These are phyloP conservation scores for Toxotes lorentzi DNA, from an alignment of 2,797 vertebrate species.

Conservation along the genomic window DNA sequence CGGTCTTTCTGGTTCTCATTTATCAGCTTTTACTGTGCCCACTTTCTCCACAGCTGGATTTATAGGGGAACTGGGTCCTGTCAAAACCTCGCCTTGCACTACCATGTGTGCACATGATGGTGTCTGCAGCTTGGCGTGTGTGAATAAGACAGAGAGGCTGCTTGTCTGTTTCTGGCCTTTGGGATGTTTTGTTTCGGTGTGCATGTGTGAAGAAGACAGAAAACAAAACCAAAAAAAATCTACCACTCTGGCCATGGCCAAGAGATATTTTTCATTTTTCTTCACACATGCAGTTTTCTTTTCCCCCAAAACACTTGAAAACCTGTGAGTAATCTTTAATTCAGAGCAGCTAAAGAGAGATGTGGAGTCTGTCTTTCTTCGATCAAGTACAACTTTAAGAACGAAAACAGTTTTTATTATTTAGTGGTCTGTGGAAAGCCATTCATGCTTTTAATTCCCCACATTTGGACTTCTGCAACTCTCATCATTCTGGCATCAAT, in stretches of 20 bases:
- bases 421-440: neutral
- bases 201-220: constrained; percentile 9
- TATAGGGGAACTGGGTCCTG: constrained; percentile 58
- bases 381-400: neutral
- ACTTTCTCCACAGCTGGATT: constrained; percentile 66
- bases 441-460: constrained; percentile 12
- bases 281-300: neutral
- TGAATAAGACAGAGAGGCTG: constrained; percentile 18
- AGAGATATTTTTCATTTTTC: constrained; percentile 12
- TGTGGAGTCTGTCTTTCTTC: neutral
- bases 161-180: constrained; percentile 16
- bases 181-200: constrained; percentile 19
- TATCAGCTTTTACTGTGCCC: constrained; percentile 60
- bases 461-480: constrained; percentile 9
- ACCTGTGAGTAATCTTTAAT: neutral
- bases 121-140: constrained; percentile 26
- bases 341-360: neutral
- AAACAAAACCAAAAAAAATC: neutral
- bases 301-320: neutral
- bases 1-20: constrained; percentile 62
- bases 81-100: constrained; percentile 43
- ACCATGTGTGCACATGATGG: constrained; percentile 47
- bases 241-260: neutral
- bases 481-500: constrained; percentile 27
- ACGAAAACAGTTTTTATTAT: constrained; percentile 1